A percentile compares a stretch with the other conserved stretches of the same genome.
Conservation (phyloP, 2,797 vertebrate genomes). For the Etheostoma perlongum region DNA sequence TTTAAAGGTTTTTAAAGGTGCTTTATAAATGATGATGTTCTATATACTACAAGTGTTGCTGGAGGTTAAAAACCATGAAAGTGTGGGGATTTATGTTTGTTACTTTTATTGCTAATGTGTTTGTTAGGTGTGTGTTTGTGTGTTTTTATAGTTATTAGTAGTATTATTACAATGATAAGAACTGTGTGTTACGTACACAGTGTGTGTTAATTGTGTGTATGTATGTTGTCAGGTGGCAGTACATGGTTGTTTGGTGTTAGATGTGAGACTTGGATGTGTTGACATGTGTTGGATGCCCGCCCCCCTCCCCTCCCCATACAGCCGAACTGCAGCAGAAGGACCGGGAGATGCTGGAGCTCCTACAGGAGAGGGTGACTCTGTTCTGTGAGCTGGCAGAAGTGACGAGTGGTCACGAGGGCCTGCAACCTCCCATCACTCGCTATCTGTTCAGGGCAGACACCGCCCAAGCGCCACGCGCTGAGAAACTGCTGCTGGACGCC, state of each 20-base stretch:
- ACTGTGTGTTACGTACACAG: too few species aligned
- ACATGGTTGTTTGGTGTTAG: background rate
- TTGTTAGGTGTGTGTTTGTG: background rate
- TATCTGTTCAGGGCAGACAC: constrained; percentile 89
- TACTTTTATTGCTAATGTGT: background rate
- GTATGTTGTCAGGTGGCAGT: background rate
- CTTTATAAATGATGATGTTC: too few species aligned
- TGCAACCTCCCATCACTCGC: constrained; percentile 73
- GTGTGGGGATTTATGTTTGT: too few species aligned
- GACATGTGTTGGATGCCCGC: background rate
- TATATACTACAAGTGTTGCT: too few species aligned
- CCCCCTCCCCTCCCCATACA: constrained; percentile 43
- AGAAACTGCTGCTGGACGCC: constrained; percentile 88
- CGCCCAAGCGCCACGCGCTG: constrained; percentile 85
- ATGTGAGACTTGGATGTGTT: background rate
- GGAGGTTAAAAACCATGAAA: too few species aligned
- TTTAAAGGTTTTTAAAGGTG: too few species aligned
- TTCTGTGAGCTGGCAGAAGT: constrained; percentile 90
- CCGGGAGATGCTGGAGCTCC: constrained; percentile 88
- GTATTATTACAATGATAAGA: too few species aligned
- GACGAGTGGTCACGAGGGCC: constrained; percentile 73
- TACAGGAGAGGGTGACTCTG: constrained; percentile 90
- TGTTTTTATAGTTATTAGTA: too few species aligned
- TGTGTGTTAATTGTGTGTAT: too few species aligned
- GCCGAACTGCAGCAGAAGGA: constrained; percentile 92